Base-by-base conservation (phyloP, 1,140 invertebrate genomes). In the Ganaspis sp. region DNA sequence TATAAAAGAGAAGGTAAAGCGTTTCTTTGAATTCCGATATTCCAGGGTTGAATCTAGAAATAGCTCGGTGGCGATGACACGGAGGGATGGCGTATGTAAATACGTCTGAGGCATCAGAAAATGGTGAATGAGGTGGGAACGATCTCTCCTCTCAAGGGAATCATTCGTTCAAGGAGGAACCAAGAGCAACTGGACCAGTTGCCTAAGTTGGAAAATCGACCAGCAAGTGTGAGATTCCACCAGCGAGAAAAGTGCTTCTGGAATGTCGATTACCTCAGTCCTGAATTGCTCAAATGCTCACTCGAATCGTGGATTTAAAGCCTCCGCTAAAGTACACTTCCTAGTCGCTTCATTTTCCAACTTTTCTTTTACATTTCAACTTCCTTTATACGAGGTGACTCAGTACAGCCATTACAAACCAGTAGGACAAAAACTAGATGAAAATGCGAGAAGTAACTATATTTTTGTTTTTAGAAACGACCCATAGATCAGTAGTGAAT, bases 21-120 rank as follows among this genome's bases (percentile, higher is more conserved):
- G 45, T 49, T 49, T 49, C 45, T 49, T 49, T 49, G 42, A 80
- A 80, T 77, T 49, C 73, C 37, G 75, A 81, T 81, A 81, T 77
- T 77, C 75, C 74, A 69, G 75, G 54, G 37, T 69, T 58, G 71
- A 26, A 49, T 54, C 71, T 34, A 15, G 58, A 34, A 38, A 73
- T 37, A 64, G 70, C 74, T 71, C 72, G 76, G 72, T 76, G 80
- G 74, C 17, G 76, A 81, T 78, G 80, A 81, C 76, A 81, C 74
- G 74, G 69, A 26, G 74, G 74, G 69, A 72, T 45, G 54, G 80
- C 69, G 26, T 81, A 81, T 78, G 80, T 78, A 81, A 81, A 81
- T 81, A 78, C 80, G 80, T 78, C 80, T 81, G 72, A 73, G 75
- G 64, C 73, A 72, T 70, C 64, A 75, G 69, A 49, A 49, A 49